Evolutionary conservation across 2,113 vertebrate genomes (phyloP).

Genomic region (Rhabdomys dilectus): DNA sequence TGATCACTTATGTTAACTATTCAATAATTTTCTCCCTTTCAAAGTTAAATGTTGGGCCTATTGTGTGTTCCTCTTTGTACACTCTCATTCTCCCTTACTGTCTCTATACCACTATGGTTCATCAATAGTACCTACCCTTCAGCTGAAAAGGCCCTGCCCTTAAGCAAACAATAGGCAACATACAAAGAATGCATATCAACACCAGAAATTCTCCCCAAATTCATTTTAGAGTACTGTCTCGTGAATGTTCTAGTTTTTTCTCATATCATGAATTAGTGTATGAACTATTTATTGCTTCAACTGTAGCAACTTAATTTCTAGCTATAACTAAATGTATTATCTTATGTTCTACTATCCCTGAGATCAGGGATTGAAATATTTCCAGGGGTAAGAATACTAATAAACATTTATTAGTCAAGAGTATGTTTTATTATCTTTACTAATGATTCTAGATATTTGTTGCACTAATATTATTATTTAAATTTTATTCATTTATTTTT

Average conservation of each 20-base stretch:
- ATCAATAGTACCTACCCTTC: not conserved
- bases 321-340: not conserved
- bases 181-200: not conserved
- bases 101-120: not conserved
- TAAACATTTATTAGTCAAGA: not conserved
- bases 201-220: not conserved
- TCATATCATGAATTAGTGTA: not conserved
- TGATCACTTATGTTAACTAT: rapidly evolving
- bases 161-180: not conserved
- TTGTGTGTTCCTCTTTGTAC: not conserved
- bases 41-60: not conserved
- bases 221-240: not conserved
- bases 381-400: not conserved
- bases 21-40: not conserved
- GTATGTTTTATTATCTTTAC: not conserved
- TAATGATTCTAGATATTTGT: not conserved
- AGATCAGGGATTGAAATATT: not conserved
- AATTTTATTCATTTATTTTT: not conserved
- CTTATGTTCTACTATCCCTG: not conserved
- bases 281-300: not conserved
- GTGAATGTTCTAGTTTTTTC: not conserved
- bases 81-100: not conserved
- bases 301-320: not conserved
- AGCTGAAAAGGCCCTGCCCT: not conserved
- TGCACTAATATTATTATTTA: not conserved